phyloP scores from a whole-genome alignment of 2,113 vertebrate species.

The Neodontobutis hainanensis region DNA sequence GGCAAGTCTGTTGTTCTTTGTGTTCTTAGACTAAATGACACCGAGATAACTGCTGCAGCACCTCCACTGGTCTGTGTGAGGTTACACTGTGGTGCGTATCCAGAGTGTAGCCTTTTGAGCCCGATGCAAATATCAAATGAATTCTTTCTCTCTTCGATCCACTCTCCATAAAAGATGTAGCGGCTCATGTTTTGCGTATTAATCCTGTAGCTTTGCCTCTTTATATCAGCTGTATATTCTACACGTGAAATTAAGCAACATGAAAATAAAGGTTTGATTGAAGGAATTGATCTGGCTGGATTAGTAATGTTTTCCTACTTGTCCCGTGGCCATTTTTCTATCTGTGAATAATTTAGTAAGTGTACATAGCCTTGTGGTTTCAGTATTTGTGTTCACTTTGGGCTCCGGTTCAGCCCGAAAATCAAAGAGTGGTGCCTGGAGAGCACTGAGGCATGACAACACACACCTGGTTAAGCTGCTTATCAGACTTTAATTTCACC shows the following conservation, averaged over 20 bases:
- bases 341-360: conserved; percentile 65
- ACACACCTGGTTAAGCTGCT: conserved; percentile 77
- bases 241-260: conserved; percentile 50
- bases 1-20: too few relatives aligned
- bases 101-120: conserved; percentile 20
- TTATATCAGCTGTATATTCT: not conserved
- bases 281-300: conserved; percentile 45
- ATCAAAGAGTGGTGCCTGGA: conserved; percentile 71
- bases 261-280: conserved; percentile 49
- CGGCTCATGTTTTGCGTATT: conserved; percentile 39
- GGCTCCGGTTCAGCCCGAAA: conserved; percentile 40
- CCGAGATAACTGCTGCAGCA: not conserved
- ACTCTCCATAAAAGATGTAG: conserved; percentile 38
- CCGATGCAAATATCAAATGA: conserved; percentile 37
- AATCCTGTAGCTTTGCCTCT: conserved; percentile 20
- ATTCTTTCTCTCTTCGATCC: conserved; percentile 16
- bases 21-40: not conserved
- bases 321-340: conserved; percentile 32
- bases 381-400: conserved; percentile 16
- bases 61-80: not conserved
- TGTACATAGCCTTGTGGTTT: conserved; percentile 25
- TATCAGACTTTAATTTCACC: conserved; percentile 79
- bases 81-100: conserved; percentile 17
- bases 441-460: conserved; percentile 71
- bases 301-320: conserved; percentile 48